Evolutionary conservation across 2,888 invertebrate genomes (phyloP), one percentile per base, ranked within the genome.

Genomic region (Meghimatium bilineatum): DNA sequence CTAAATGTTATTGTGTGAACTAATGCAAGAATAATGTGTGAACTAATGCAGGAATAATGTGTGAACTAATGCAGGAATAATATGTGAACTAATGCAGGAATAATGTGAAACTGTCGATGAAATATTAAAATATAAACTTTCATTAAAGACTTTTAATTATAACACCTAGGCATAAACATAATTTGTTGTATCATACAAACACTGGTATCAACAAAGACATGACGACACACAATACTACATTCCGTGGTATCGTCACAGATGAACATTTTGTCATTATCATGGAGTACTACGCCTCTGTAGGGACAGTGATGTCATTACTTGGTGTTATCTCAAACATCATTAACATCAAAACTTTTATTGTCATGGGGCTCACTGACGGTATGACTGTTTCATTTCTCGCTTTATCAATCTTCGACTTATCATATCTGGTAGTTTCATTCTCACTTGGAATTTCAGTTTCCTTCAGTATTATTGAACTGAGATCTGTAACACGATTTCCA

Each of bases 331-430:
- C 72, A 17, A 72, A 72, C 49, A 49, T 72, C 34, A 76, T 71
- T 34, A 80, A 52, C 71, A 80, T 80, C 34, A 71, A 20, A 49
- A 60, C 56, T 17, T 80, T 80, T 52, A 36, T 71, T n/a, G 17
- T 29, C 6, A 75, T 75, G 56, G 60, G 60, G 1, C n/a, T 81
- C 14, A n/a, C 29, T 34, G 81, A 81, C 32, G 60, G 72, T 26
- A 52, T 81, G 60, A 81, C 56, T 3, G 38, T 72, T 26, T 81
- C 38, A 20, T 71, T 81, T 36, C 36, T 81, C 14, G 38, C 49
- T 36, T 60, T 81, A 23, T 14, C 81, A 14, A 12, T 72, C 36
- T 60, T 36, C 26, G 72, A 72, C 29, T 17, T 81, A 20, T 1
- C 32, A 52, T 71, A 52, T 26, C 6, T 34, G 23, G 29, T 38